phyloP scores from a whole-genome alignment of 2,888 invertebrate species.

The Plagodis pulveraria region DNA sequence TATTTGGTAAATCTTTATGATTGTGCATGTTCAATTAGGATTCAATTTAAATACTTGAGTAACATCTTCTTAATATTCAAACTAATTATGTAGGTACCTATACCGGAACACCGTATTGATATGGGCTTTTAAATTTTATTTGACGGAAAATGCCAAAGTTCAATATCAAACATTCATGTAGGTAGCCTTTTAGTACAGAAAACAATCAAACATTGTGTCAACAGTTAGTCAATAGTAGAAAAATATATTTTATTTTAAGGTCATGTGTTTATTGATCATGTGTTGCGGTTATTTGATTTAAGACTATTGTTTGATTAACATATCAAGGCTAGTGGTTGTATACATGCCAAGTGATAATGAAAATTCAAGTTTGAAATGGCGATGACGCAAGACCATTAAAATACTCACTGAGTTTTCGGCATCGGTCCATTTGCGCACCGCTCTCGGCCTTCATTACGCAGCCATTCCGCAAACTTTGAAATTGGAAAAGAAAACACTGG shows the following conservation, averaged over 20 bases:
- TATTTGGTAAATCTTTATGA: conserved; percentile 31
- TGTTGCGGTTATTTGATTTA: conserved; percentile 78
- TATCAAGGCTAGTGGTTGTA: conserved; percentile 82
- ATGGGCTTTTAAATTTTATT: background rate
- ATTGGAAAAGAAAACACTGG: conserved; percentile 81
- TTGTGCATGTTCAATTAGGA: conserved; percentile 23
- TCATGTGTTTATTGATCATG: conserved; percentile 74
- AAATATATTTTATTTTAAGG: conserved; percentile 69
- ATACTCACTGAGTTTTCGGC: conserved; percentile 79
- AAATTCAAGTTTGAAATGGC: conserved; percentile 83
- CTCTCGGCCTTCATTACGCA: conserved; percentile 81
- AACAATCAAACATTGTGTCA: conserved; percentile 52
- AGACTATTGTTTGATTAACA: conserved; percentile 82
- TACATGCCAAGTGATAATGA: conserved; percentile 83
- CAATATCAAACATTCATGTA: conserved; percentile 18
- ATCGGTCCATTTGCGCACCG: conserved; percentile 80
- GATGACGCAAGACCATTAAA: conserved; percentile 85
- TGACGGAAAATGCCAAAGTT: conserved; percentile 23
- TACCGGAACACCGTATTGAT: background rate
- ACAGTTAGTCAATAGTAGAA: conserved; percentile 56
- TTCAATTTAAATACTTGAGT: background rate
- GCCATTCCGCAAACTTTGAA: conserved; percentile 82
- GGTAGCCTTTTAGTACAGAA: conserved; percentile 39
- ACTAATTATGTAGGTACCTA: background rate
- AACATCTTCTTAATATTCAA: too few relatives aligned